phyloP scores from a whole-genome alignment of 2,113 vertebrate species.

The Clupea harengus region DNA sequence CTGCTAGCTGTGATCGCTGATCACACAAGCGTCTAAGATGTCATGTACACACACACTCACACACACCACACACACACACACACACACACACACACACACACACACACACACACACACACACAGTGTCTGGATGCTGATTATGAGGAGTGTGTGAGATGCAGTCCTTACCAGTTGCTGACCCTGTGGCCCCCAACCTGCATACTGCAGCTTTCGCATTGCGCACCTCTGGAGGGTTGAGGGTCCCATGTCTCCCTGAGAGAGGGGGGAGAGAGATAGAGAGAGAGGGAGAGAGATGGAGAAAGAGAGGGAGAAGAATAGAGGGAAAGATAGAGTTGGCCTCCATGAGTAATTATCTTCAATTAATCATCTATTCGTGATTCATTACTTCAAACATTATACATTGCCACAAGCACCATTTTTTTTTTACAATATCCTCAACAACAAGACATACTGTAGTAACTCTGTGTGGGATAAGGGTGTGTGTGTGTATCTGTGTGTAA shows the following conservation, averaged over 20 bases:
- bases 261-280: neutral
- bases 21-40: slow-evolving; percentile 34
- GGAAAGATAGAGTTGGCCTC: neutral
- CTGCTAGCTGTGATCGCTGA: slow-evolving; percentile 60
- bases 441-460: too few species aligned
- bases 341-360: neutral
- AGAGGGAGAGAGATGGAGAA: neutral
- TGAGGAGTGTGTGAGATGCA: slow-evolving; percentile 17
- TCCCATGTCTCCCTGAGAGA: slow-evolving; percentile 84
- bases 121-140: neutral
- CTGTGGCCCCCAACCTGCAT: slow-evolving; percentile 92
- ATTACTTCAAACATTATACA: neutral
- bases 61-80: neutral
- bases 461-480: too few species aligned
- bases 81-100: neutral
- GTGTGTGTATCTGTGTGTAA: too few species aligned
- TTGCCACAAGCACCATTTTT: neutral
- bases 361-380: neutral
- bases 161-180: slow-evolving; percentile 94
- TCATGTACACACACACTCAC: neutral
- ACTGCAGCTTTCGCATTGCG: slow-evolving; percentile 90
- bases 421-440: neutral
- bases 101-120: slow-evolving; percentile 25
- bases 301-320: neutral
- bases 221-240: slow-evolving; percentile 93